A percentile compares a stretch with the other conserved stretches of the same genome.
Conservation (phyloP, 2,888 invertebrate species). For the Stenchaetothrips biformis region DNA sequence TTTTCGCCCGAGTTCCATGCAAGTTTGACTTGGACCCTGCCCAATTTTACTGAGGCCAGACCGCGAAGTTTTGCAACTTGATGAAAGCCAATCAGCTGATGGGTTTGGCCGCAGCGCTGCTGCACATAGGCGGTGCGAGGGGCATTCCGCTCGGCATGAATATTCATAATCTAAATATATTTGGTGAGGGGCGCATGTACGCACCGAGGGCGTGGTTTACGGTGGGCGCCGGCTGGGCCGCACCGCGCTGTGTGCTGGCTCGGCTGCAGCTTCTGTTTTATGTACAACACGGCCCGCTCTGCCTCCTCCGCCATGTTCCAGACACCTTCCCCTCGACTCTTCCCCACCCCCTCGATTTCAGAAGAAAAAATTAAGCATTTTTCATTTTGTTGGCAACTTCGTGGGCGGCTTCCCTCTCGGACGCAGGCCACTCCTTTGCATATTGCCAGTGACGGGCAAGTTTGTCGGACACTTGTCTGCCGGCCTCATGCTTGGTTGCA, state of each 20-base stretch:
- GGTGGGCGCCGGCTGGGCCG: neutral
- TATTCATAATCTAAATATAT: conserved; percentile 17
- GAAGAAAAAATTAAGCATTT: neutral
- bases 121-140: no score
- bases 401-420: no score
- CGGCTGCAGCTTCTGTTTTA: conserved; percentile 5
- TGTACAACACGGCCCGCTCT: neutral
- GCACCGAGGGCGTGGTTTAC: conserved; percentile 16
- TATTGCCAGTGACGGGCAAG: neutral
- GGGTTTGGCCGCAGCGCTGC: no score
- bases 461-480: neutral
- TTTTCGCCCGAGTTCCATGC: no score
- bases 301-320: neutral
- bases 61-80: no score
- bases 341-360: neutral
- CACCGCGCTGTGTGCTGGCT: neutral
- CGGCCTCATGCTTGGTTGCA: neutral
- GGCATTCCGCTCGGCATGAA: neutral
- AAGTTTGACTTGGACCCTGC: no score
- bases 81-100: no score
- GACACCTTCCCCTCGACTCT: conserved; percentile 8
- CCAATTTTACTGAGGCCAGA: no score
- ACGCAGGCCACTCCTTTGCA: no score
- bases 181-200: neutral
- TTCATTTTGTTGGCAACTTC: no score